phyloP scores from a whole-genome alignment of 2,113 vertebrate genomes.

The Neofelis nebulosa region DNA sequence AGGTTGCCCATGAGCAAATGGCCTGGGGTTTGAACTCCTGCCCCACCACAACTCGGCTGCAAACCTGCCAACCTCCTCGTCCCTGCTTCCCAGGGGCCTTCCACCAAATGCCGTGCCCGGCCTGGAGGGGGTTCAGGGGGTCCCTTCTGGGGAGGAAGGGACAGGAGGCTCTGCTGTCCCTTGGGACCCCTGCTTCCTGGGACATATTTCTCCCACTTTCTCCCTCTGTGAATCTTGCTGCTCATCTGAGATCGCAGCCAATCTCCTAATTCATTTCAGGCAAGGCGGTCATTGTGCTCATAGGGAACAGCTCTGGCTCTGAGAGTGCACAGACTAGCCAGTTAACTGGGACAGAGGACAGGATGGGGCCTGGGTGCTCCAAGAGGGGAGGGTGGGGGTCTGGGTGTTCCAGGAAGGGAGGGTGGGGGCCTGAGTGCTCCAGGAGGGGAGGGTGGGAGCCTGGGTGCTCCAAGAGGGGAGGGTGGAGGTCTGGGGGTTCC shows the following conservation, averaged over 20 bases:
- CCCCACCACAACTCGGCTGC: not conserved
- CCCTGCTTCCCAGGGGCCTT: not conserved
- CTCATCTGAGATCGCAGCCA: not conserved
- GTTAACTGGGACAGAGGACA: not conserved
- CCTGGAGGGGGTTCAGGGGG: not conserved
- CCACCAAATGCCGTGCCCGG: not conserved
- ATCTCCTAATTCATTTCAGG: not conserved
- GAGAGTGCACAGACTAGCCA: accelerated
- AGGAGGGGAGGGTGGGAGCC: not conserved
- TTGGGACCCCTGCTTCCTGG: not conserved
- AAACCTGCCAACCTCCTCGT: too few relatives aligned
- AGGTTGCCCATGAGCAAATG: too few relatives aligned
- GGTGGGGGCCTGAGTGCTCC: not conserved
- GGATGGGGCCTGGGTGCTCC: accelerated
- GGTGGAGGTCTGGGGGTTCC: too few relatives aligned
- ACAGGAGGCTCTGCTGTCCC: not conserved
- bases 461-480: too few relatives aligned
- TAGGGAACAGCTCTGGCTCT: not conserved
- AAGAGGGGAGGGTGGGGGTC: not conserved
- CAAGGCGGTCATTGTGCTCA: not conserved
- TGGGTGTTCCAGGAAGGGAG: accelerated
- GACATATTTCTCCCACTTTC: too few relatives aligned
- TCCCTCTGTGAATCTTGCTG: too few relatives aligned
- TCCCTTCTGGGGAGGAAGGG: not conserved
- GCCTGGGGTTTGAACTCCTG: not conserved